These are phyloP conservation scores for Sorex araneus DNA, from an alignment of 2,113 vertebrate species.

Conservation along the genomic window DNA sequence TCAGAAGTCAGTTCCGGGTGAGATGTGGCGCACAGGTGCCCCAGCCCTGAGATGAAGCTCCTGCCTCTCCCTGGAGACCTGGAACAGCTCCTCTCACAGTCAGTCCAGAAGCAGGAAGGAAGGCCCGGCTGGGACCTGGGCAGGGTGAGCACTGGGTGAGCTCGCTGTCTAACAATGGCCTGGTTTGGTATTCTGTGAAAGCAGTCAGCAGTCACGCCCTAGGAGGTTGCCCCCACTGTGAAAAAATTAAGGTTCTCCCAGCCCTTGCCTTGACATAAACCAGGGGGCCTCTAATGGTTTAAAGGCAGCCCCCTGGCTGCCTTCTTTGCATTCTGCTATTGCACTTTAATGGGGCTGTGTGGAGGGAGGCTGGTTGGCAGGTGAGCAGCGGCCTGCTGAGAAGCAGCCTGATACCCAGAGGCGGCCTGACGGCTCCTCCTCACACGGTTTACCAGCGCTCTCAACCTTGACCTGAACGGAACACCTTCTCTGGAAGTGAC, in stretches of 20 bases:
- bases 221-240: background rate
- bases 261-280: conserved; percentile 39
- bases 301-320: background rate
- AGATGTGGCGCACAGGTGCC: conserved; percentile 62
- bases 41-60: conserved; percentile 68
- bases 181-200: conserved; percentile 86
- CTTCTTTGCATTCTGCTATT: conserved; percentile 56
- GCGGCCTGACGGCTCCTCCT: conserved; percentile 73
- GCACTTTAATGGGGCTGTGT: background rate
- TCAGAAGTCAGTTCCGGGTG: conserved; percentile 59
- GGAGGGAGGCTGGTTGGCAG: background rate
- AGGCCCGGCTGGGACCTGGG: conserved; percentile 84
- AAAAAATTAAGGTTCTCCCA: conserved; percentile 65
- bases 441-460: conserved; percentile 79
- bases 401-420: conserved; percentile 68
- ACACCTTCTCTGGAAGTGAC: conserved; percentile 87
- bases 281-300: conserved; percentile 66
- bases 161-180: no score
- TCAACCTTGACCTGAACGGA: conserved; percentile 90
- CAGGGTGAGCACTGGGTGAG: conserved; percentile 22
- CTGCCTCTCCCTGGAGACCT: background rate
- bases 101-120: conserved; percentile 81
- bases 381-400: conserved; percentile 26
- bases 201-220: conserved; percentile 60
- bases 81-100: conserved; percentile 88